phyloP scores from a whole-genome alignment of 2,888 invertebrate species.

The Chaetoderma sp. region DNA sequence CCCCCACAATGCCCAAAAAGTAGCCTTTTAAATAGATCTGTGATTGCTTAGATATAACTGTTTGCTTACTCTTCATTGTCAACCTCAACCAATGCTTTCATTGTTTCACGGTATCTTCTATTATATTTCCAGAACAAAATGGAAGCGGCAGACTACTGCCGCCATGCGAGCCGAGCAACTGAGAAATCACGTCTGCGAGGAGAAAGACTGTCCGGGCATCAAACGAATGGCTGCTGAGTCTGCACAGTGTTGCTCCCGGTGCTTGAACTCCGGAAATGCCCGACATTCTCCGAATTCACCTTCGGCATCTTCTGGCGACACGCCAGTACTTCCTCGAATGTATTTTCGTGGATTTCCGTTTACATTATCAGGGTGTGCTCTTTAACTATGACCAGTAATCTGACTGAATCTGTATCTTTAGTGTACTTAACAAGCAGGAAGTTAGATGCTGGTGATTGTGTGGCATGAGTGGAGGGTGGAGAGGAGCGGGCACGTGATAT shows the following conservation, averaged over 20 bases:
- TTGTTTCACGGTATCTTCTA: too few relatives aligned
- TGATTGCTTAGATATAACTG: too few relatives aligned
- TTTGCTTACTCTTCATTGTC: too few relatives aligned
- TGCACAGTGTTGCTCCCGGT: constrained; percentile 25
- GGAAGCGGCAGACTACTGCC: constrained; percentile 53
- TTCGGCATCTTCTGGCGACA: neutral
- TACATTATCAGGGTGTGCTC: neutral
- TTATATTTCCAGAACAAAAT: constrained; percentile 44
- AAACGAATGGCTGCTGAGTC: constrained; percentile 33
- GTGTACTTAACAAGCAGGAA: too few relatives aligned
- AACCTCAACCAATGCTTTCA: too few relatives aligned
- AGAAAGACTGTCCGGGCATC: constrained; percentile 46
- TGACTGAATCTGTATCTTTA: too few relatives aligned
- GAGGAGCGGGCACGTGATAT: too few relatives aligned
- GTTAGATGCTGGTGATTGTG: too few relatives aligned
- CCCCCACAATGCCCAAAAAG: too few relatives aligned
- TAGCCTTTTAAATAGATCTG: too few relatives aligned
- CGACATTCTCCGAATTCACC: neutral
- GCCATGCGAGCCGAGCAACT: constrained; percentile 47
- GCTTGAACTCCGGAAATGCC: constrained; percentile 11
- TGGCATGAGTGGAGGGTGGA: too few relatives aligned
- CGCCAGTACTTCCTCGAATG: neutral
- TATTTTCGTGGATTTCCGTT: constrained; percentile 1
- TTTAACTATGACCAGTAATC: too few relatives aligned
- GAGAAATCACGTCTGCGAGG: constrained; percentile 46